Evolutionary conservation across 2,797 vertebrate genomes (phyloP), one percentile per base, ranked within the genome.

Genomic region (Silurus lanzhouensis): DNA sequence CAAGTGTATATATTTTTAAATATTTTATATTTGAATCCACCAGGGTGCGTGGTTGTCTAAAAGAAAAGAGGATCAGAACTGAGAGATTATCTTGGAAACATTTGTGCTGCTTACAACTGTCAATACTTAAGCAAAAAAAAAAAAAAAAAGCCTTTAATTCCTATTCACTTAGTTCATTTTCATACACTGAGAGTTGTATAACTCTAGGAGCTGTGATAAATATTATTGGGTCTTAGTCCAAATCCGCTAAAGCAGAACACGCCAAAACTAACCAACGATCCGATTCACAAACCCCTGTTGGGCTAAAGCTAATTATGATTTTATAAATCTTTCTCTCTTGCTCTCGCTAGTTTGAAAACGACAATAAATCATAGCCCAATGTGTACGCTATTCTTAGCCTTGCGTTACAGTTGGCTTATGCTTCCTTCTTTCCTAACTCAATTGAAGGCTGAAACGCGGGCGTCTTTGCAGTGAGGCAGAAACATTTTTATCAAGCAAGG

Each of bases 371-470:
- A 87, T 68, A 83, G 81, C 84, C 78, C n/a, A 79, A 89, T 85
- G 87, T 85, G 77, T 74, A 83, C 87, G 81, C 87, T 89, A 89
- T 89, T 89, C 88, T 89, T 89, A 89, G 87, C 81, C 81, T 85
- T 87, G 77, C 82, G 63, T 89, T 85, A 88, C 83, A 87, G 85
- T 88, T 89, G 88, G 88, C 87, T 22, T 48, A n/a, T 20, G 58
- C 83, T 84, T 76, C 52, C 44, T 86, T 89, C 81, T 88, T 88
- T 89, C 87, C 88, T 88, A 87, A 89, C 78, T 22, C 80, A 78
- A 67, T 63, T 81, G 70, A 85, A 81, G 68, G 52, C 78, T 74
- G 52, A 88, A 64, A 79, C 25, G 74, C 27, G 79, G 46, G 84
- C 82, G 81, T 87, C 84, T 86, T 74, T 76, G 83, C 81, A 83